Base-by-base conservation (phyloP, 1,140 invertebrate genomes). In the Druon quercuslanigerum region DNA sequence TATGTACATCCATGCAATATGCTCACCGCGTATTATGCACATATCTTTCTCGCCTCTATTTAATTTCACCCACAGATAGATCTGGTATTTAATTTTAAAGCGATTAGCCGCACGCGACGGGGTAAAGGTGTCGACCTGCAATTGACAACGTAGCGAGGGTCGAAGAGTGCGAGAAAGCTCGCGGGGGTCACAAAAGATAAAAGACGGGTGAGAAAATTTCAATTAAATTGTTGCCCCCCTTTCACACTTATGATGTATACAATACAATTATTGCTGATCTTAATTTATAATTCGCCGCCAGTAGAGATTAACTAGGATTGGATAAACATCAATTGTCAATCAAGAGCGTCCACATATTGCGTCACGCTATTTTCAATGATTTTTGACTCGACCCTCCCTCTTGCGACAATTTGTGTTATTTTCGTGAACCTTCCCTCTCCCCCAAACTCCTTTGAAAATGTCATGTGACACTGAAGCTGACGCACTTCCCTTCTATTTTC, bases 51-150 rank as follows among this genome's bases (percentile, higher is more conserved):
- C 33, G 25, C 33, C 11, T 33, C 57, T 16, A 66, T 66, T 66
- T 40, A 66, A 33, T 25, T 40, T 66, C 57, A 33, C 25, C 57
- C 57, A 16, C 57, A 66, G 20, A 40, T 33, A 33, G 13, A 66
- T 33, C 78, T 76, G 78, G 79, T 80, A 79, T 83, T 89, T 90
- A 88, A 90, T 90, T 90, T 81, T 88, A 90, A 90, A 90, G 87
- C 89, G 89, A 90, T 90, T 90, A 90, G 88, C 85, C 87, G 88
- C 89, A 90, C 88, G 89, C 89, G 89, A 89, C 87, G 83, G 85
- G 84, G 81, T 86, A 88, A 90, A 90, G 89, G 88, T 90, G 89
- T 89, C 85, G 87, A 89, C 87, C 89, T 90, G 89, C 89, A 87
- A 90, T 89, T 90, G 89, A 90, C 89, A 89, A 89, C 86, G 82